Conservation (phyloP, 1,140 invertebrate genomes). For the Drosophila leontia region DNA sequence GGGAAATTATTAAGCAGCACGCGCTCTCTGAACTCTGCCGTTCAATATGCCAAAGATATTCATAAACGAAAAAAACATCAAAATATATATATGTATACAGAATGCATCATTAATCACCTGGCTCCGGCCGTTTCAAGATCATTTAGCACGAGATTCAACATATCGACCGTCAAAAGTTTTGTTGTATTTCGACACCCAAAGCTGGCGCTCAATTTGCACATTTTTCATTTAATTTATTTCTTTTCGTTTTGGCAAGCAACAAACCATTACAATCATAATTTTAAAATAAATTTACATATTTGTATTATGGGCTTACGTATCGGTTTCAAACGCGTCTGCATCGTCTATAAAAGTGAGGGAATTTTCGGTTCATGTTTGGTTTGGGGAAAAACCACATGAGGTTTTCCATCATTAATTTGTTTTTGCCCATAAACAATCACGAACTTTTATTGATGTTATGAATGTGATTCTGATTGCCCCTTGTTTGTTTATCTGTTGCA, state of each 20-base stretch:
- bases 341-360: background rate
- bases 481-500: constrained; percentile 28
- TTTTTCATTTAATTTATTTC: background rate
- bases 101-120: constrained; percentile 31
- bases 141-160: constrained; percentile 11
- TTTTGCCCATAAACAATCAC: constrained; percentile 30
- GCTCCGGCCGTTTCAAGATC: constrained; percentile 19
- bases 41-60: constrained; percentile 24
- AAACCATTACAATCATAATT: constrained; percentile 1
- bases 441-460: constrained; percentile 45
- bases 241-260: background rate
- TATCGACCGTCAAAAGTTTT: background rate
- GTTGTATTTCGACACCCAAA: constrained; percentile 4
- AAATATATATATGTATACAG: background rate
- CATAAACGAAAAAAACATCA: constrained; percentile 13
- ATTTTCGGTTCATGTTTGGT: constrained; percentile 6
- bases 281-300: constrained; percentile 1
- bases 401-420: constrained; percentile 28
- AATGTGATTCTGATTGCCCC: constrained; percentile 20
- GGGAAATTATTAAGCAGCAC: constrained; percentile 1
- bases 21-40: constrained; percentile 8
- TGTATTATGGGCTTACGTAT: background rate
- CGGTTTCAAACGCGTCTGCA: background rate
- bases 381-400: constrained; percentile 28
- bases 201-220: constrained; percentile 5